Base-by-base conservation (phyloP, 2,888 invertebrate genomes). In the Norana najaformis region DNA sequence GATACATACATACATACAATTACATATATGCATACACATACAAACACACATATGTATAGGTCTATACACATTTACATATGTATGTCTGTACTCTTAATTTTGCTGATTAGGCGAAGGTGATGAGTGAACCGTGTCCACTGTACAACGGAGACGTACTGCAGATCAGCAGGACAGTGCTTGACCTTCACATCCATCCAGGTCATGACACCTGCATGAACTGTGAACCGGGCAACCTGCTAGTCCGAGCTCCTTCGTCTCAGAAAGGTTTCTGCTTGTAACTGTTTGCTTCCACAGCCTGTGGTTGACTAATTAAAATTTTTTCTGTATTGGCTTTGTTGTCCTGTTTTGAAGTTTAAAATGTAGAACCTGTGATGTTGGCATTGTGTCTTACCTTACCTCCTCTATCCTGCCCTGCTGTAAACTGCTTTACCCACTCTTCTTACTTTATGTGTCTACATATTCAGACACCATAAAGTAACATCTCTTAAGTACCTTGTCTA, bases 191-290 rank as follows among this genome's bases (percentile, higher is more conserved):
- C 91, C 98, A 98, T 94, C 96, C 96, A 6, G 98, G 98, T 0
- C 96, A 96, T 92, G 97, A 97, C 93, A 99, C 98, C 0, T 99
- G 99, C 94, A 97, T 97, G 0, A 96, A 97, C 91, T 99, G 99
- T 95, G 98, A 99, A 94, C 98, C 99, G 0, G 98, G 98, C 39
- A 41, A 83, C 82, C 35, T 90, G 13, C 36, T 85, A 23, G 37
- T 23, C 69, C 69, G 8, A n/a, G 69, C 30, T 6, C 69, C 69
- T n/a, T 69, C 69, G 11, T 8, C 30, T 69, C 69, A 69, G 69
- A 69, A 69, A 69, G 69, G 69, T 69, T 69, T 30, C 20, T 23
- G 23, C 47, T 47, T 23, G 4, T n/a, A n/a, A 69, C n/a, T n/a
- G 8, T 69, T 69, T 69, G 30, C n/a, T 53, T 53, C 30, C 53